Conservation (phyloP, 2,113 vertebrate genomes). For the Kryptolebias marmoratus region DNA sequence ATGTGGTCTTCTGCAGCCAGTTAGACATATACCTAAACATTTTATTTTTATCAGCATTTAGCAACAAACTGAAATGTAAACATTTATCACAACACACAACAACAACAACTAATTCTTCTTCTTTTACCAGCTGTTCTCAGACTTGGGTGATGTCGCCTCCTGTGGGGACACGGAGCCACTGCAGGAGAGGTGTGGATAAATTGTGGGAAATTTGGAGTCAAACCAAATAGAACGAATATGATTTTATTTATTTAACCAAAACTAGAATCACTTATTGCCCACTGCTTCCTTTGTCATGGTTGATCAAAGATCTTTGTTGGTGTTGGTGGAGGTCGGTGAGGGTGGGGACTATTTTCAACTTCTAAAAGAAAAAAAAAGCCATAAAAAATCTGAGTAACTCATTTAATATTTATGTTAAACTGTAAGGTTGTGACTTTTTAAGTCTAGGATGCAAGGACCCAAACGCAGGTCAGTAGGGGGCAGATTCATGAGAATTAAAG, state of each 20-base stretch:
- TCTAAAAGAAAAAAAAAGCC: no score
- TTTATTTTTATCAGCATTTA: background rate
- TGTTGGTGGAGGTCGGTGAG: background rate
- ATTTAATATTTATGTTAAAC: no score
- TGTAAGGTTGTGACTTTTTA: no score
- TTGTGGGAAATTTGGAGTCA: background rate
- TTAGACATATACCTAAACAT: background rate
- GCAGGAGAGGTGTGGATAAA: background rate
- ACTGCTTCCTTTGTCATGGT: background rate
- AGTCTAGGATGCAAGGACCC: no score
- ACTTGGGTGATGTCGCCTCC: constrained; percentile 1
- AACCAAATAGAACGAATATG: constrained; percentile 10
- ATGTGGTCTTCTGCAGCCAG: background rate
- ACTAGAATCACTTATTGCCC: background rate
- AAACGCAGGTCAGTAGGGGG: no score
- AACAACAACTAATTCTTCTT: background rate
- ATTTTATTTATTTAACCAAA: constrained; percentile 9
- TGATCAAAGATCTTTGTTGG: background rate
- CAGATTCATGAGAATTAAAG: no score
- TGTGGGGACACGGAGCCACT: constrained; percentile 3
- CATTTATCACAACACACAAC: background rate
- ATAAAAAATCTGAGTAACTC: no score
- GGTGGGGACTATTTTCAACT: background rate
- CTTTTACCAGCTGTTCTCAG: background rate
- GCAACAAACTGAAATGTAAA: background rate